A percentile compares a stretch with the other conserved stretches of the same genome.
Evolutionary conservation across 2,113 vertebrate genomes (phyloP).

Genomic region (Piprites chloris): DNA sequence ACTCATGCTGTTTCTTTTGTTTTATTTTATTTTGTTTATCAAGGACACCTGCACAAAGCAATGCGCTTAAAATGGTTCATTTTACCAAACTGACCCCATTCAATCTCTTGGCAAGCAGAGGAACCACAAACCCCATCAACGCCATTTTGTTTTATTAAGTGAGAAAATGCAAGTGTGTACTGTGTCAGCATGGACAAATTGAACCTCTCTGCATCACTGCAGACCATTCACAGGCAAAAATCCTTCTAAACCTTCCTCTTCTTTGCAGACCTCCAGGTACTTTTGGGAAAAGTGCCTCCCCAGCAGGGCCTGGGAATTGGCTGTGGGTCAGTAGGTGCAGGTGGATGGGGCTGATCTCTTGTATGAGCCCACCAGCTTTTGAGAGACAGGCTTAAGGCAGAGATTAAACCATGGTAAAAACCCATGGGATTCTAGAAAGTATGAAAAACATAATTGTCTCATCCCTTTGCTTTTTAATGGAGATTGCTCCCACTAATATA

Average conservation of each 20-base stretch:
- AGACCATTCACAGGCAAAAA: background rate
- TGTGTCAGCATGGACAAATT: background rate
- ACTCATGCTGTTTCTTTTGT: background rate
- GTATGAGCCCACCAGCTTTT: background rate
- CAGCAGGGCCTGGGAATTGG: background rate
- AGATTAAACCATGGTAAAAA: background rate
- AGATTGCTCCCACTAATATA: background rate
- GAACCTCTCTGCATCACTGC: background rate
- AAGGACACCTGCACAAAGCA: background rate
- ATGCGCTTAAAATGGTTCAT: background rate
- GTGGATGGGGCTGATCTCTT: background rate
- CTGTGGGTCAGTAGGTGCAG: background rate
- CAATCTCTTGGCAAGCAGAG: background rate
- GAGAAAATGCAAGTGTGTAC: background rate
- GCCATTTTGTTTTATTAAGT: background rate
- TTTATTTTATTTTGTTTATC: background rate
- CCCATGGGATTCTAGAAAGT: background rate
- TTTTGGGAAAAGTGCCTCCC: background rate
- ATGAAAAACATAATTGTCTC: background rate
- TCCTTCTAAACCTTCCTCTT: background rate
- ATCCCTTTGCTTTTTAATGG: background rate
- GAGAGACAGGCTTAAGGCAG: background rate
- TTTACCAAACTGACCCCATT: background rate
- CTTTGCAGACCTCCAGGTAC: background rate
- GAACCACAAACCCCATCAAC: background rate